Base-by-base conservation (phyloP, 2,113 vertebrate genomes). In the Rhinogobius similis region DNA sequence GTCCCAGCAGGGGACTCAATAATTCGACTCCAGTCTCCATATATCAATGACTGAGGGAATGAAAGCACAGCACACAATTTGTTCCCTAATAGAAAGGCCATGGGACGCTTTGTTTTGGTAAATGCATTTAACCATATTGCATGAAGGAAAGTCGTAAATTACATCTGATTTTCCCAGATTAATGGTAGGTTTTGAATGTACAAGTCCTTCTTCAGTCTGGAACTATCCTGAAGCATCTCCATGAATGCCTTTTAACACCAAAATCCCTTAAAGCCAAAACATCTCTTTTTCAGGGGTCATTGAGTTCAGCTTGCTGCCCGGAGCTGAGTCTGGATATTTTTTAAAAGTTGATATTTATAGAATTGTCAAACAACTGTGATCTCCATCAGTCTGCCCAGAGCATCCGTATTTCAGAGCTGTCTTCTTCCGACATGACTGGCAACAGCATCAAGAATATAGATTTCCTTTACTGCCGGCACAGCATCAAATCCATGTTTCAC, bases 341-440 rank as follows among this genome's bases (percentile, higher is more conserved):
- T 80, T 56, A 62, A 70, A 77, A 73, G 62, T 72, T 41, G 53
- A 81, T 87, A 84, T 90, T 87, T 84, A 84, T 78, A 83, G 71
- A 81, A 72, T 41, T 58, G 69, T 79, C 78, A 73, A 73, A 72
- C 75, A 67, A 46, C 59, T 21, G 29, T 63, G 68, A 76, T 68
- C 78, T 56, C 36, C 79, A 72, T 80, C 73, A 78, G 73, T 78
- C 70, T 78, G 76, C 66, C 52, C 65, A 10, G 63, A 63, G 73
- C 65, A 43, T 67, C 41, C 50, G 11, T 63, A 73, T 68, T 67
- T 81, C 66, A 76, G 50, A 75, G n/a, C 79, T 76, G 59, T 65
- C 77, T 72, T 81, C 74, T 38, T 61, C 23, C 48, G 27, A 68
- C 66, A 68, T 79, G 53, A 66, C 70, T 58, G 44, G 61, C 58